Percentiles rank a stretch among this genome's conserved stretches.
Conservation (phyloP, 2,888 invertebrate genomes). For the Parnassius mnemosyne region DNA sequence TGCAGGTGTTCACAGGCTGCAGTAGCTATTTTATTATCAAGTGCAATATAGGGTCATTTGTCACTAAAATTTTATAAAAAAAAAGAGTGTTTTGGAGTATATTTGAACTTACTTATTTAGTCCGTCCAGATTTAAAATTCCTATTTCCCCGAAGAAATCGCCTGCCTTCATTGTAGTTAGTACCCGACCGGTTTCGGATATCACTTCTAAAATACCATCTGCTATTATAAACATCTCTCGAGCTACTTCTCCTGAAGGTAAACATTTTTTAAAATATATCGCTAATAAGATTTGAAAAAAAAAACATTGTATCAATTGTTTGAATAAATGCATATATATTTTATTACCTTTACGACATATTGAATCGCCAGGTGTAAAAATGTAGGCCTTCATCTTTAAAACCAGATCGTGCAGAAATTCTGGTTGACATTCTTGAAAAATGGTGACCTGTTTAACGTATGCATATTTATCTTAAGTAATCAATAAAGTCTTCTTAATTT, state of each 20-base stretch:
- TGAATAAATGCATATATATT: too few relatives aligned
- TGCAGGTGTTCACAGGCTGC: not conserved
- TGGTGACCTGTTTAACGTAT: conserved; percentile 86
- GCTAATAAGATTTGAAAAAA: too few relatives aligned
- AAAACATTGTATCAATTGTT: too few relatives aligned
- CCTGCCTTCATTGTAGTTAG: conserved; percentile 98
- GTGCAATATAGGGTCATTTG: not conserved
- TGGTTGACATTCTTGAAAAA: conserved; percentile 98
- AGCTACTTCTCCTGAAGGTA: conserved; percentile 88
- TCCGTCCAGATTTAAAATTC: conserved; percentile 96
- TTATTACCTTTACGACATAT: conserved; percentile 93
- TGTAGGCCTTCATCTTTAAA: conserved; percentile 98
- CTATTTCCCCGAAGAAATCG: conserved; percentile 98
- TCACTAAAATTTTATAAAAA: too few relatives aligned
- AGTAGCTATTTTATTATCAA: not conserved
- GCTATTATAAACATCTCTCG: conserved; percentile 99
- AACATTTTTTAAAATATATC: not conserved
- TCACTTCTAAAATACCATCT: conserved; percentile 96
- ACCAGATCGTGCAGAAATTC: conserved; percentile 98
- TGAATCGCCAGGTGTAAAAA: conserved; percentile 98
- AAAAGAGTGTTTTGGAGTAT: too few relatives aligned
- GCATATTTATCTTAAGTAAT: too few relatives aligned
- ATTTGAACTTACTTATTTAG: conserved; percentile 89
- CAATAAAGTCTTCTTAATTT: too few relatives aligned
- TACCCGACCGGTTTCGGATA: conserved; percentile 95